Base-by-base conservation (phyloP, 2,113 vertebrate genomes). In the Nycticebus coucang region DNA sequence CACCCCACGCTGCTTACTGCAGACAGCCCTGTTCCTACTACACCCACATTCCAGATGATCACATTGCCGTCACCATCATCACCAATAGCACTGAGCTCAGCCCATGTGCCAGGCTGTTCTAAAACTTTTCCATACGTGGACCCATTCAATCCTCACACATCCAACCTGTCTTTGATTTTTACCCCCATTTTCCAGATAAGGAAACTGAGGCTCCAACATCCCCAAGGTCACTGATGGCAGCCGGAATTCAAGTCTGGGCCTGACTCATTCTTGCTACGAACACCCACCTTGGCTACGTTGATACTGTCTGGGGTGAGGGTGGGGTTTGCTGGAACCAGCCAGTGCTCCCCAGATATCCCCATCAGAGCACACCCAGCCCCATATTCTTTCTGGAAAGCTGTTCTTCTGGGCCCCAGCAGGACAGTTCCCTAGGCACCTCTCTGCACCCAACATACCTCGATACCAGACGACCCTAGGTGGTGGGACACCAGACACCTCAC, bases 381-480 rank as follows among this genome's bases (percentile, higher is more conserved):
- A 0, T 33, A 68, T 33, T 68, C 41, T 28, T 88, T 59, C 80
- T 22, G 45, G 45, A 62, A 89, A 74, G 14, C 45, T 2, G 55
- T 55, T 2, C 85, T 33, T 68, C 41, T 3, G 71, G 30, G 28
- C 9, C 68, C 53, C 21, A 0, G 21, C 0, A 7, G 53, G 19
- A 18, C 72, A 28, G 45, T 15, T 26, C 45, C 21, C 0, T 14
- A 10, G 26, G 18, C 7, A 15, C 28, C n/a, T 18, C 50, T 41
- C n/a, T n/a, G 89, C 68, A 60, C 5, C 17, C n/a, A 60, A n/a
- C 66, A 17, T 97, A 99, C 99, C 99, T 99, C 99, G 99, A 97
- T 99, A 99, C 99, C 99, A 99, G 21, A 86, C 91, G 7, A 99
- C n/a, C 10, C 98, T 97, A 13, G 99, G 99, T 0, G 97, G 96